phyloP scores from a whole-genome alignment of 2,113 vertebrate species.

The Nothocercus julius region DNA sequence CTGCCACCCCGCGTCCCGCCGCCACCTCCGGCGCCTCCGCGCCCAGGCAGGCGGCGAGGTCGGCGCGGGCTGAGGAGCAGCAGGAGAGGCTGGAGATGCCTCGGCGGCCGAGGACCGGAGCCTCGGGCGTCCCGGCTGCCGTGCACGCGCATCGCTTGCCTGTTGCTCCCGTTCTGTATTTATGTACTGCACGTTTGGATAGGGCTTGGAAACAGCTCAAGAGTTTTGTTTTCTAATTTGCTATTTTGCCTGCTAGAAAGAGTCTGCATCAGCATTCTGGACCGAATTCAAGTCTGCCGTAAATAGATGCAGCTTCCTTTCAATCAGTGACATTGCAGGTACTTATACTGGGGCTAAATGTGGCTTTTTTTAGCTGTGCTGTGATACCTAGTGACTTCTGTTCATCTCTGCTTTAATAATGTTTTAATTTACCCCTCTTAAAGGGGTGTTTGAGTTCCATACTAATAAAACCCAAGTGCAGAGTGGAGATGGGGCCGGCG shows the following conservation, averaged over 20 bases:
- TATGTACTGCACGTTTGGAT: not conserved
- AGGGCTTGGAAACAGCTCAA: conserved; percentile 21
- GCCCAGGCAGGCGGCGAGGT: too few relatives aligned
- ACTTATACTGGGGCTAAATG: not conserved
- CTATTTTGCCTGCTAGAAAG: conserved; percentile 49
- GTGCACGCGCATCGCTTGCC: not conserved
- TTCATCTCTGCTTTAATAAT: conserved; percentile 30
- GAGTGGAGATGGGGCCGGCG: accelerated
- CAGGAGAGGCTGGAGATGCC: too few relatives aligned
- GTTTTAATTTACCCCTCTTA: conserved; percentile 26
- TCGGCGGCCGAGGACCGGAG: too few relatives aligned
- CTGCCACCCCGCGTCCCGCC: accelerated
- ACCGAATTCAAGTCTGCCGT: conserved; percentile 12
- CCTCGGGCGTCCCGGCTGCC: too few relatives aligned
- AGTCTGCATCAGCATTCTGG: conserved; percentile 45
- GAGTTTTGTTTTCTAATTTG: conserved; percentile 48
- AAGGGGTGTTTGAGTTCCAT: not conserved
- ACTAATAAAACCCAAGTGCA: not conserved
- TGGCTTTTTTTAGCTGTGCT: conserved; percentile 32
- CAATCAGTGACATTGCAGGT: conserved; percentile 9
- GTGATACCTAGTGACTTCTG: conserved; percentile 24
- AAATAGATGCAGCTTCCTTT: conserved; percentile 56
- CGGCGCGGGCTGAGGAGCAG: too few relatives aligned
- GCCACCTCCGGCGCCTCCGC: too few relatives aligned
- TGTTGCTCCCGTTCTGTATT: not conserved